These are phyloP conservation scores for Netelia inedita DNA, from an alignment of 2,888 invertebrate species.

Conservation along the genomic window DNA sequence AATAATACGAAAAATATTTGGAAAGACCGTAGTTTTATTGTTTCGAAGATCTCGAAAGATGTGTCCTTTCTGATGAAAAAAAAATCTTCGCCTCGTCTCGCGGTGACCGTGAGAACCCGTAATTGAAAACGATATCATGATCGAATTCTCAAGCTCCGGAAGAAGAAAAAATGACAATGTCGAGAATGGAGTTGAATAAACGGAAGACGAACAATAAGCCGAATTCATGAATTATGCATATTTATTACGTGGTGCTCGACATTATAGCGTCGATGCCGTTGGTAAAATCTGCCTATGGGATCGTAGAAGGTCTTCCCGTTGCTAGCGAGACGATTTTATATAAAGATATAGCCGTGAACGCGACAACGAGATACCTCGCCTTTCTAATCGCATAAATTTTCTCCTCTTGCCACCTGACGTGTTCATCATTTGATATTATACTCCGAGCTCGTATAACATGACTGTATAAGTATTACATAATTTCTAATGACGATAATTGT, in stretches of 20 bases:
- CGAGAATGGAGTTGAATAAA: conserved; percentile 16
- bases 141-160: not conserved
- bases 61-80: not conserved
- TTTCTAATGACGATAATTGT: conserved; percentile 28
- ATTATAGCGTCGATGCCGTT: conserved; percentile 42
- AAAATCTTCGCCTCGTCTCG: not conserved
- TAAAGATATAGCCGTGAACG: conserved; percentile 37
- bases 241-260: conserved; percentile 31
- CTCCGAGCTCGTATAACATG: conserved; percentile 11
- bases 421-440: conserved; percentile 51
- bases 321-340: conserved; percentile 24
- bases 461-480: conserved; percentile 28
- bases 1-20: no score
- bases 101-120: not conserved
- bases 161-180: conserved; percentile 37
- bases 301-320: conserved; percentile 33
- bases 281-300: conserved; percentile 39
- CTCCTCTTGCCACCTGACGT: conserved; percentile 48
- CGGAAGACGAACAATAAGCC: conserved; percentile 51
- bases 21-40: no score
- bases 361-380: conserved; percentile 45
- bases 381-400: conserved; percentile 59
- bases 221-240: conserved; percentile 49
- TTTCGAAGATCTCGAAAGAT: no score
- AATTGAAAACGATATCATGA: conserved; percentile 8